Conservation (phyloP, 2,797 vertebrate genomes). For the Halcyon badia region DNA sequence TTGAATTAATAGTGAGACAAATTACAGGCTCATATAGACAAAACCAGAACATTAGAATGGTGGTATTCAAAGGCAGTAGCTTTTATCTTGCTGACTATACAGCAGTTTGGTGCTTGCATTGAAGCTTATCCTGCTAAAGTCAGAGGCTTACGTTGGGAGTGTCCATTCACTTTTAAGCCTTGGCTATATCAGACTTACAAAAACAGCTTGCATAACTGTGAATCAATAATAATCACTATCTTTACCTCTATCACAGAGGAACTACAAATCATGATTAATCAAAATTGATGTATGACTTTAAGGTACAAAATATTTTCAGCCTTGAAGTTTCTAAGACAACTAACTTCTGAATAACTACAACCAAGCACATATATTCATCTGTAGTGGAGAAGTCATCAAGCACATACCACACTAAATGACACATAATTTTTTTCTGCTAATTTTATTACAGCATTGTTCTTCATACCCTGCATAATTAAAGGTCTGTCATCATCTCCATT, state of each 20-base stretch:
- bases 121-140: neutral
- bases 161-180: neutral
- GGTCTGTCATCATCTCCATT: conserved; percentile 10
- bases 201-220: neutral
- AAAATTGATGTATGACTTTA: neutral
- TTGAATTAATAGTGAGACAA: neutral
- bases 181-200: neutral
- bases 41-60: neutral
- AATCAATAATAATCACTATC: neutral
- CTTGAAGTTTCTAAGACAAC: neutral
- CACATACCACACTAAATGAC: neutral
- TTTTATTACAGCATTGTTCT: conserved; percentile 42
- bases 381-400: neutral
- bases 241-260: neutral
- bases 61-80: neutral
- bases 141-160: neutral
- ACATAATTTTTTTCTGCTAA: neutral
- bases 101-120: neutral
- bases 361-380: neutral
- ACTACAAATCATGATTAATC: neutral
- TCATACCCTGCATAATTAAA: conserved; percentile 53
- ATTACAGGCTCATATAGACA: neutral
- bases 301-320: neutral
- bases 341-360: neutral
- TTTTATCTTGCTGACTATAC: neutral